Conservation (phyloP, 1,140 invertebrate genomes). For the Procambarus virginalis region DNA sequence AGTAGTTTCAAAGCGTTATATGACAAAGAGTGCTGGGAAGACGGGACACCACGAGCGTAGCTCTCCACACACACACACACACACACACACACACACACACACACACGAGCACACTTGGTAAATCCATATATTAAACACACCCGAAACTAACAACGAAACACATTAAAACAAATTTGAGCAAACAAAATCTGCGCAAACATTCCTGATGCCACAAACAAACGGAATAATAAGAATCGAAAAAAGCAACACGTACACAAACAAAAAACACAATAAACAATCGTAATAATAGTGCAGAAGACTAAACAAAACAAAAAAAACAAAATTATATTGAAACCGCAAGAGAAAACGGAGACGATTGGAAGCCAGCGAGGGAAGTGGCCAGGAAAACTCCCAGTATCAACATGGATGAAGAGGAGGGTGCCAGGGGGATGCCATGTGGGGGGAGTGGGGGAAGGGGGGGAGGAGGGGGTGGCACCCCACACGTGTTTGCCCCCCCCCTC, state of each 20-base stretch:
- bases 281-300: too few relatives aligned
- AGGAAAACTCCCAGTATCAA: slow-evolving; percentile 12
- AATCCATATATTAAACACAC: neutral
- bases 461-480: slow-evolving; percentile 18
- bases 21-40: too few relatives aligned
- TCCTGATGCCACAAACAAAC: too few relatives aligned
- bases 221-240: neutral
- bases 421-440: too few relatives aligned
- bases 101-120: too few relatives aligned
- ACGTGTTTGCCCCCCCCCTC: slow-evolving; percentile 32
- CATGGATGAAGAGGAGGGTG: neutral
- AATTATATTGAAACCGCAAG: neutral
- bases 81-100: too few relatives aligned
- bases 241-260: neutral
- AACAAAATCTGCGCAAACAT: neutral
- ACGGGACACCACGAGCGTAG: too few relatives aligned
- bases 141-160: neutral
- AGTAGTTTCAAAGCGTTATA: too few relatives aligned
- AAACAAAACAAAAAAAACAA: neutral
- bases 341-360: neutral
- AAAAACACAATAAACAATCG: neutral
- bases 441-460: neutral
- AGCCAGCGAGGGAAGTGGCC: neutral
- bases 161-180: neutral
- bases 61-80: too few relatives aligned